Conservation (phyloP, 2,888 invertebrate genomes). For the Epinotia brunnichana region DNA sequence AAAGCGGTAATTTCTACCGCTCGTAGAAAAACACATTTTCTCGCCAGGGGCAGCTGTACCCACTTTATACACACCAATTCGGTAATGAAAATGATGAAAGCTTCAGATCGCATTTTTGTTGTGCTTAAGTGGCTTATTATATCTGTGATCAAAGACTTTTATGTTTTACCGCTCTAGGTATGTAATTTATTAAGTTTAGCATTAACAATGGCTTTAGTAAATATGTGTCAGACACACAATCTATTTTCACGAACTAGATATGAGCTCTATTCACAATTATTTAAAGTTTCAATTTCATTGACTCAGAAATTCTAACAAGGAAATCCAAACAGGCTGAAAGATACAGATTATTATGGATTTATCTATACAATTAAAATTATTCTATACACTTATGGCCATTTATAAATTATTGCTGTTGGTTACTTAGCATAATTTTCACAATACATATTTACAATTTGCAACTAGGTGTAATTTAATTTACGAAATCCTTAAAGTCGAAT, state of each 20-base stretch:
- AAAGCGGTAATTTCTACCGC: background rate
- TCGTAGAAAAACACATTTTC: too few species aligned
- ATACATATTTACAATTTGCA: constrained; percentile 54
- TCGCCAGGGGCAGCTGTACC: too few species aligned
- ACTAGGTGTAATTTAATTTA: constrained; percentile 20
- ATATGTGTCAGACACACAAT: too few species aligned
- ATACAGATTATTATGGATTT: constrained; percentile 49
- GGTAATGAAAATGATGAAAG: background rate
- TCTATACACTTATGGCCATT: constrained; percentile 51
- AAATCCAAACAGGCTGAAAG: constrained; percentile 48
- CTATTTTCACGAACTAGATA: background rate
- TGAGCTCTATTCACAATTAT: background rate
- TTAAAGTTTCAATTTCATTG: background rate
- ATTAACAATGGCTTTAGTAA: background rate
- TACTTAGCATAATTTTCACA: constrained; percentile 49
- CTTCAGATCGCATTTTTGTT: background rate
- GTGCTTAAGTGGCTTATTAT: too few species aligned
- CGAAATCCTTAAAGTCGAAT: constrained; percentile 17
- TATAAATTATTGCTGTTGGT: constrained; percentile 60
- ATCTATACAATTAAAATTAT: constrained; percentile 47
- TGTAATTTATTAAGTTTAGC: too few species aligned
- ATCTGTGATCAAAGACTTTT: too few species aligned
- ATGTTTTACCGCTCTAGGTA: too few species aligned
- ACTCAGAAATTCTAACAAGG: constrained; percentile 56
- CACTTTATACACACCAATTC: background rate